These are phyloP conservation scores for Theodoxus fluviatilis DNA, from an alignment of 2,888 invertebrate species.

Conservation along the genomic window DNA sequence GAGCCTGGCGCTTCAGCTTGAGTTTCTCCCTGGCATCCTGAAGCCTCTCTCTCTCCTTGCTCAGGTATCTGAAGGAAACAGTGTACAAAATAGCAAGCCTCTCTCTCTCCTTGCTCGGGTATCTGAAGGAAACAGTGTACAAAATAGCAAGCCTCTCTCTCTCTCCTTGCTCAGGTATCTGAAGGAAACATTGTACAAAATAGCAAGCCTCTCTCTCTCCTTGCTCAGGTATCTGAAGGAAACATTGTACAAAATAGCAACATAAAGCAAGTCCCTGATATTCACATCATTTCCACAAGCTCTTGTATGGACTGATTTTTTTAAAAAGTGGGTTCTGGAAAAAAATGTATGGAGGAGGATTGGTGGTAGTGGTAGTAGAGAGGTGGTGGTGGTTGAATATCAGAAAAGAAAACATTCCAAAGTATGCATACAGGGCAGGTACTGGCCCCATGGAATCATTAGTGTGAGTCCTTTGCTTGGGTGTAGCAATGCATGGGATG, in stretches of 20 bases:
- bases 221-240: background rate
- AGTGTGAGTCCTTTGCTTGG: no score
- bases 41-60: slow-evolving; percentile 42
- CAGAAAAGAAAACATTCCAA: no score
- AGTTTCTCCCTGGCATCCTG: slow-evolving; percentile 45
- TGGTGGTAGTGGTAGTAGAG: no score
- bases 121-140: slow-evolving; percentile 3
- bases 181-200: slow-evolving; percentile 3
- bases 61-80: slow-evolving; percentile 41
- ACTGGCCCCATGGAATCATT: no score
- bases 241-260: slow-evolving; percentile 4
- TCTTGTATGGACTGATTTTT: no score
- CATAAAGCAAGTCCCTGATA: background rate
- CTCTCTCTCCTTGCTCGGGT: background rate
- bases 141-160: background rate
- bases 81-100: background rate
- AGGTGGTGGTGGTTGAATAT: no score
- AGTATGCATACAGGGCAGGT: no score
- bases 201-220: background rate
- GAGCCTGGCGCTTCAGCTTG: slow-evolving; percentile 39
- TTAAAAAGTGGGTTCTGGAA: no score
- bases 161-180: background rate
- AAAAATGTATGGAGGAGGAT: no score
- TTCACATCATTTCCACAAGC: no score
- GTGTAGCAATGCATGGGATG: no score